Conservation (phyloP, 2,797 vertebrate genomes). For the Acanthiza pusilla region DNA sequence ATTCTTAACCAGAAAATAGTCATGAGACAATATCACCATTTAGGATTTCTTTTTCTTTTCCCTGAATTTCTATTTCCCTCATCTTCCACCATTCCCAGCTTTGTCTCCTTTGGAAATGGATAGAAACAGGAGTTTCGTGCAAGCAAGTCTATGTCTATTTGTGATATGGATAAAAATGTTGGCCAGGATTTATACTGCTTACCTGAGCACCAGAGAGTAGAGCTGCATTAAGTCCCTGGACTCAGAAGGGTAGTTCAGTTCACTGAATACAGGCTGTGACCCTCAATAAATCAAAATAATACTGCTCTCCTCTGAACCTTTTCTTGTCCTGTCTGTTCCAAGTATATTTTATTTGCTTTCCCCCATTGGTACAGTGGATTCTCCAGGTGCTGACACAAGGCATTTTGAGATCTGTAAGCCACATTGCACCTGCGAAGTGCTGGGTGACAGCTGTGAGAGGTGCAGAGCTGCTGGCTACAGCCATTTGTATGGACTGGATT, state of each 20-base stretch:
- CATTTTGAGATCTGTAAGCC: neutral
- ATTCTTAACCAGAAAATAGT: neutral
- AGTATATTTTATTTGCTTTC: neutral
- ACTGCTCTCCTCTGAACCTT: neutral
- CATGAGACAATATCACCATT: neutral
- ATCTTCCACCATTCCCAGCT: neutral
- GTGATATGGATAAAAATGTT: neutral
- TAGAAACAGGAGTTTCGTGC: neutral
- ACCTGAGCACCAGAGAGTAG: neutral
- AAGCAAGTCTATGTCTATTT: neutral
- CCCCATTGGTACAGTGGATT: neutral
- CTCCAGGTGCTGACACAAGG: neutral
- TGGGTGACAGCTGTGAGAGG: neutral
- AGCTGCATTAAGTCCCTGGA: neutral
- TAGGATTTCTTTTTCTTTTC: neutral
- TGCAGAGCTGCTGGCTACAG: neutral
- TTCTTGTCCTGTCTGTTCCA: neutral
- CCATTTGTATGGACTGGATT: neutral
- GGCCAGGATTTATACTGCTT: neutral
- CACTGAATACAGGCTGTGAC: neutral
- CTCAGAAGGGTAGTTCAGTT: neutral
- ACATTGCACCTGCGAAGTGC: neutral
- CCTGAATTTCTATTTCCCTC: neutral
- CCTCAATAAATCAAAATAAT: neutral
- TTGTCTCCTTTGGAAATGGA: neutral